Percentiles rank a stretch among this genome's conserved stretches.
These are phyloP conservation scores for Lophochroa leadbeateri DNA, from an alignment of 2,113 vertebrate genomes.

Conservation along the genomic window DNA sequence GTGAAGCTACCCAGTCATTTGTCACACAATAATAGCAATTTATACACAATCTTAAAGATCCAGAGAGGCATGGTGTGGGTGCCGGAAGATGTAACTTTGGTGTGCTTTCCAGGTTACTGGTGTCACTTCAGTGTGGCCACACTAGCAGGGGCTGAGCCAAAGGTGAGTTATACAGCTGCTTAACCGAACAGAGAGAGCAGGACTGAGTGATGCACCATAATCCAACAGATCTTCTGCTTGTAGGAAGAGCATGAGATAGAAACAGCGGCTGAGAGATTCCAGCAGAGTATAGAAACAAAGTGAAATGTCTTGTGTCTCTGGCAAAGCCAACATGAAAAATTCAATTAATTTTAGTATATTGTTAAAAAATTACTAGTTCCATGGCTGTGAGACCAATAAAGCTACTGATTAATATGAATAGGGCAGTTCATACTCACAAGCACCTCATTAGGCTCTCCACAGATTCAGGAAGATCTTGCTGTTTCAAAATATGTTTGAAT, in stretches of 20 bases:
- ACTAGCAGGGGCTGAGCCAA: neutral
- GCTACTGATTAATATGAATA: neutral
- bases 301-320: neutral
- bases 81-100: neutral
- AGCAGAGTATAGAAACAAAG: neutral
- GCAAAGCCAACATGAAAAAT: neutral
- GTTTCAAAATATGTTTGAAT: neutral
- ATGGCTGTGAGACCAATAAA: neutral
- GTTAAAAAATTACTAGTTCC: neutral
- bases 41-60: neutral
- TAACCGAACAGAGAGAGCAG: neutral
- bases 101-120: neutral
- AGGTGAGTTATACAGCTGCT: neutral
- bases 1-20: neutral
- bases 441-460: neutral
- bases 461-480: neutral
- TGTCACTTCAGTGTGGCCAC: neutral
- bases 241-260: neutral
- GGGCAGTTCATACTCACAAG: neutral
- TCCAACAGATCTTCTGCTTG: neutral
- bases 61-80: neutral
- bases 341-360: neutral
- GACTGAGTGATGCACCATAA: neutral
- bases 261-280: neutral
- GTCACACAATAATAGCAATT: neutral